Percentiles rank a stretch among this genome's conserved stretches.
Conservation (phyloP, 2,888 invertebrate species). For the Myopa testacea region DNA sequence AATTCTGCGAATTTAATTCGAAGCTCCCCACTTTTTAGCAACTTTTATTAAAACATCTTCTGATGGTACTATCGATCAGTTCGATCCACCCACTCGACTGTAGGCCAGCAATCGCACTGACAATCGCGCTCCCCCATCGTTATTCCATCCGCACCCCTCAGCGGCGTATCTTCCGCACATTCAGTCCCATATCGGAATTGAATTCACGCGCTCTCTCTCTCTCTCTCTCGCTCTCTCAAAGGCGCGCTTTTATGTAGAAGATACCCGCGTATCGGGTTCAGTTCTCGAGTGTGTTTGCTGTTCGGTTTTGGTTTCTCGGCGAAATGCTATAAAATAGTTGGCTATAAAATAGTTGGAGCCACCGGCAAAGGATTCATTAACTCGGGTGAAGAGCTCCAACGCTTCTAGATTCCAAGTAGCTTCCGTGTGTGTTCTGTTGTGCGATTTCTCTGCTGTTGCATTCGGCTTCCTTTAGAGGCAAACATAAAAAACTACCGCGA, state of each 20-base stretch:
- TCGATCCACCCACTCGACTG: neutral
- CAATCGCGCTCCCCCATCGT: neutral
- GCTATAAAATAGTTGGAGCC: constrained; percentile 13
- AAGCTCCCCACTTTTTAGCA: too few species aligned
- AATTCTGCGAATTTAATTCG: too few species aligned
- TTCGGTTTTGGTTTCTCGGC: neutral
- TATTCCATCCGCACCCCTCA: neutral
- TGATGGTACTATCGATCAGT: neutral
- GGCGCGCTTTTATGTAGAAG: neutral
- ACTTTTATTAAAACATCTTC: neutral
- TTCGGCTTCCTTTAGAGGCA: neutral
- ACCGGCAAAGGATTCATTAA: constrained; percentile 29
- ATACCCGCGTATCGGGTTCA: neutral
- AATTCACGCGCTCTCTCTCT: constrained; percentile 25
- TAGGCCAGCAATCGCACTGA: neutral
- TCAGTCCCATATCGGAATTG: constrained; percentile 42
- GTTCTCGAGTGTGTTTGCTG: neutral
- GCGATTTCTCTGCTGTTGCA: neutral
- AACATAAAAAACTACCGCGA: neutral
- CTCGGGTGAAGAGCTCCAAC: neutral
- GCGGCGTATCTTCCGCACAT: neutral
- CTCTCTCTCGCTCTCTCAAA: neutral
- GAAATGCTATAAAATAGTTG: constrained; percentile 7
- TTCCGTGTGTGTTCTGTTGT: neutral
- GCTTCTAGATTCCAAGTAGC: neutral